These are phyloP conservation scores for Scolopax mira DNA, from an alignment of 2,113 vertebrate species.

Conservation along the genomic window DNA sequence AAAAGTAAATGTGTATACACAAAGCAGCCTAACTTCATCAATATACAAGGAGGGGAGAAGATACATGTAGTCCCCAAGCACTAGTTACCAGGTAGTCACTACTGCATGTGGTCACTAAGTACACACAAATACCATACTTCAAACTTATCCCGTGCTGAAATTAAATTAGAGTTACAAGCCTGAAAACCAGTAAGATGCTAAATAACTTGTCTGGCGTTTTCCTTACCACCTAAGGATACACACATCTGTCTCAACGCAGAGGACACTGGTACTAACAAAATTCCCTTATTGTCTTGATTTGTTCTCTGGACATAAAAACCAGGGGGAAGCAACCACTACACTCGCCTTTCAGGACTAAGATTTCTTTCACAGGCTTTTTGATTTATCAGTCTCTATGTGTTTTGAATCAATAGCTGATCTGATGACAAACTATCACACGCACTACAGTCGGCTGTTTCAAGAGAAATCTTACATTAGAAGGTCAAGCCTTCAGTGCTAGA, in stretches of 20 bases:
- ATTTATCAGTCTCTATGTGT: background rate
- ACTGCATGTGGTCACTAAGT: too few species aligned
- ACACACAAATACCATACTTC: background rate
- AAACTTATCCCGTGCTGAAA: background rate
- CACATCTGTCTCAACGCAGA: background rate
- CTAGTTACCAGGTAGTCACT: too few species aligned
- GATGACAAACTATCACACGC: background rate
- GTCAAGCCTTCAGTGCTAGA: background rate
- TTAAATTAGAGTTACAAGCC: background rate
- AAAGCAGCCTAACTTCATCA: background rate
- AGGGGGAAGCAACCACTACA: accelerated
- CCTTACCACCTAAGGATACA: background rate
- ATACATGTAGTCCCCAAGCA: background rate
- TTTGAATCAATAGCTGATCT: background rate
- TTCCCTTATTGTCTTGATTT: background rate
- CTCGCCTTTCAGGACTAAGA: background rate
- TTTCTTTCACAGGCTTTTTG: background rate
- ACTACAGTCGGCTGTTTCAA: background rate
- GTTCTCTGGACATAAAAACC: background rate
- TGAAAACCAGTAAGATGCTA: background rate
- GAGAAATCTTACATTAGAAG: background rate
- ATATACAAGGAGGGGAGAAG: background rate
- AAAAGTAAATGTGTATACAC: background rate
- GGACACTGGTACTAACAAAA: background rate
- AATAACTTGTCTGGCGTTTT: background rate